Evolutionary conservation across 2,888 invertebrate genomes (phyloP).

Genomic region (Caenorhabditis drosophilae): DNA sequence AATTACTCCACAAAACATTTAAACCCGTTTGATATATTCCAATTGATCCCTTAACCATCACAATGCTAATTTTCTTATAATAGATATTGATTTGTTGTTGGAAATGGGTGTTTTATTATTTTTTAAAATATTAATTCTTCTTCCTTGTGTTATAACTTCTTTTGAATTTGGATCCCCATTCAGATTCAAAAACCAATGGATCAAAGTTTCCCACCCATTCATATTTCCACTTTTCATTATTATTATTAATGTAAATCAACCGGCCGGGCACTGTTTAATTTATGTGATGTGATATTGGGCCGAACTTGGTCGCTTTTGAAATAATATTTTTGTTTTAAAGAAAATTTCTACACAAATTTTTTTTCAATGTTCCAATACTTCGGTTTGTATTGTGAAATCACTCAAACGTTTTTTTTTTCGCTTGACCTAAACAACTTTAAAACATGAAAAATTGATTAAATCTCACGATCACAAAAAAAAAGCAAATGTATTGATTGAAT

Average conservation of each 20-base stretch:
- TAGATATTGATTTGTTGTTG: background rate
- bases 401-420: slow-evolving; percentile 3
- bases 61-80: slow-evolving; percentile 1
- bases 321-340: background rate
- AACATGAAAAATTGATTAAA: background rate
- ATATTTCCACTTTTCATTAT: background rate
- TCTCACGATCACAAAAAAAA: background rate
- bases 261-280: slow-evolving; percentile 16
- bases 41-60: slow-evolving; percentile 26
- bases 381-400: no score
- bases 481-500: background rate
- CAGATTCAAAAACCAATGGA: no score
- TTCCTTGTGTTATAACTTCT: no score
- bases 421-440: background rate
- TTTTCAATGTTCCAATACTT: no score
- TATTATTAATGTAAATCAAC: background rate
- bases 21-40: slow-evolving; percentile 20
- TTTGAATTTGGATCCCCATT: no score
- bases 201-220: background rate
- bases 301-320: slow-evolving; percentile 16
- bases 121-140: no score
- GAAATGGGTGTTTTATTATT: no score
- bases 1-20: background rate
- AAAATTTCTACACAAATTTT: background rate
- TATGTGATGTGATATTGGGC: slow-evolving; percentile 32